phyloP scores from a whole-genome alignment of 2,113 vertebrate species.

The Dolichallabes microphthalmus region DNA sequence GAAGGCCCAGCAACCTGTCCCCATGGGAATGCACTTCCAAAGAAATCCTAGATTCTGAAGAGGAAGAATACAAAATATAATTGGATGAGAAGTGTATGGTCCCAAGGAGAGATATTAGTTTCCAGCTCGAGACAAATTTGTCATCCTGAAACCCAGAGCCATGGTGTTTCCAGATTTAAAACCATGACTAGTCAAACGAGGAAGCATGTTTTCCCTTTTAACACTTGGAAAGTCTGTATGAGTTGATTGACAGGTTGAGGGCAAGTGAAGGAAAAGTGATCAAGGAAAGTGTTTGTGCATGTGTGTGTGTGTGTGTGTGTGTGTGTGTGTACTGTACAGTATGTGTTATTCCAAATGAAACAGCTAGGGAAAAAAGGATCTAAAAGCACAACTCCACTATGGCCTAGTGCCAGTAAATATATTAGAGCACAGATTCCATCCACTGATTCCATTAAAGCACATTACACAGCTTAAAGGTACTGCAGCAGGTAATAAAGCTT shows the following conservation, averaged over 20 bases:
- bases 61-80: background rate
- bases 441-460: slow-evolving; percentile 1
- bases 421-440: background rate
- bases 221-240: background rate
- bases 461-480: background rate
- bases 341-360: background rate
- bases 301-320: background rate
- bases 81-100: background rate
- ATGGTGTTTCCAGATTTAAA: background rate
- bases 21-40: background rate
- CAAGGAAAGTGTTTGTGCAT: background rate
- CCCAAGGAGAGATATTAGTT: background rate
- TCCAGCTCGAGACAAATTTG: background rate
- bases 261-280: background rate
- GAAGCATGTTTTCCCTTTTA: background rate
- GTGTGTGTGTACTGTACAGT: background rate
- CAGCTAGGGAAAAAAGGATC: background rate
- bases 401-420: background rate
- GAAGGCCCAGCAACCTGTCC: background rate
- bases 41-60: background rate
- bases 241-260: background rate
- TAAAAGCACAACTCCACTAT: background rate
- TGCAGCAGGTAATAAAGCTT: background rate
- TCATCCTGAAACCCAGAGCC: background rate
- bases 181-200: background rate